Evolutionary conservation across 2,797 vertebrate species (phyloP).

Genomic region (Epinephelus coioides): DNA sequence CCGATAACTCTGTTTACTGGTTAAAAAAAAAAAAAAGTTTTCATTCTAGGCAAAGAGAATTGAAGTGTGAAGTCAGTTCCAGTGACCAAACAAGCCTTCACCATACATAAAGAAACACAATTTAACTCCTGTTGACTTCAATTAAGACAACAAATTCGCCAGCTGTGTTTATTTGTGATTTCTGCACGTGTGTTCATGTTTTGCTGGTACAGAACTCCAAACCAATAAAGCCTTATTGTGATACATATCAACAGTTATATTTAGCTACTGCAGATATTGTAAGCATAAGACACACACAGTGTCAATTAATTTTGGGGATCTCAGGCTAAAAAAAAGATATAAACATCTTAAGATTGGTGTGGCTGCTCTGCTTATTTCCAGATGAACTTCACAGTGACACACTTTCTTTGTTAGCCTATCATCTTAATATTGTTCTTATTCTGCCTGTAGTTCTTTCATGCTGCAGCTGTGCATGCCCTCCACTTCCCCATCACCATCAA

Average conservation of each 20-base stretch:
- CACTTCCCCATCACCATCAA: too few relatives aligned
- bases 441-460: too few relatives aligned
- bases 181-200: too few relatives aligned
- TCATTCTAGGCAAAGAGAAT: slow-evolving; percentile 75
- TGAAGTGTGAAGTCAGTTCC: slow-evolving; percentile 48
- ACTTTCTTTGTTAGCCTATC: too few relatives aligned
- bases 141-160: slow-evolving; percentile 64
- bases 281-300: neutral
- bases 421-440: too few relatives aligned
- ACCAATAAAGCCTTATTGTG: neutral
- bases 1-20: neutral
- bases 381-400: slow-evolving; percentile 50
- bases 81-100: slow-evolving; percentile 55
- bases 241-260: neutral
- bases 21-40: neutral
- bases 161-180: neutral
- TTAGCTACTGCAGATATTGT: neutral
- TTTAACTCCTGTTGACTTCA: slow-evolving; percentile 40
- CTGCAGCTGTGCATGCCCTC: too few relatives aligned
- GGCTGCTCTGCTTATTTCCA: slow-evolving; percentile 59
- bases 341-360: too few relatives aligned
- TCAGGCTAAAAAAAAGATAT: neutral
- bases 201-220: neutral
- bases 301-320: neutral
- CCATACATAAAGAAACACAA: slow-evolving; percentile 13